Evolutionary conservation across 2,888 invertebrate species (phyloP).

Genomic region (Choreutis nemorana): DNA sequence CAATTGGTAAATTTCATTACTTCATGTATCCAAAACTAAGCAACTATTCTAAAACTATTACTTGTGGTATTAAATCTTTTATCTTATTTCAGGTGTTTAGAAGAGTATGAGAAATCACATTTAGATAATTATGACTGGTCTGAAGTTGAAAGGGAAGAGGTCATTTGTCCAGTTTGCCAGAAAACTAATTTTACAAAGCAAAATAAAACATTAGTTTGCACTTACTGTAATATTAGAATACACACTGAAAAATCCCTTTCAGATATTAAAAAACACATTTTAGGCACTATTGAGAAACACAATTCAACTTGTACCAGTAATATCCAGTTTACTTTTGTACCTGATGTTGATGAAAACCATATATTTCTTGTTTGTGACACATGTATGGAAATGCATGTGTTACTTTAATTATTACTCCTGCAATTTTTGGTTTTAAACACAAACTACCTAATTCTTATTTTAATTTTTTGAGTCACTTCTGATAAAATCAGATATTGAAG

Average conservation of each 20-base stretch:
- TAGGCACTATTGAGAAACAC: constrained; percentile 33
- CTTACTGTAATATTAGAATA: constrained; percentile 36
- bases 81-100: constrained; percentile 34
- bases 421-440: too few relatives aligned
- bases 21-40: too few relatives aligned
- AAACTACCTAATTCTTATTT: too few relatives aligned
- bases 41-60: too few relatives aligned
- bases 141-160: constrained; percentile 32
- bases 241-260: constrained; percentile 25
- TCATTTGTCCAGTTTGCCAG: constrained; percentile 64
- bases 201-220: constrained; percentile 24
- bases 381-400: constrained; percentile 40
- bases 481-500: constrained; percentile 7
- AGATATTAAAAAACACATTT: constrained; percentile 31
- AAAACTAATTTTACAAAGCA: constrained; percentile 30
- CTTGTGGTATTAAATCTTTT: too few relatives aligned
- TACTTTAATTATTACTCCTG: constrained; percentile 19
- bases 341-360: constrained; percentile 35
- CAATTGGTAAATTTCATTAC: constrained; percentile 39
- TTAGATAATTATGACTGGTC: constrained; percentile 44
- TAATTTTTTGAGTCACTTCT: neutral
- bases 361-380: constrained; percentile 43
- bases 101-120: constrained; percentile 49
- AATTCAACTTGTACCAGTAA: constrained; percentile 24
- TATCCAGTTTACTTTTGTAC: constrained; percentile 32